phyloP scores from a whole-genome alignment of 2,797 vertebrate genomes.

The Acanthornis magna region DNA sequence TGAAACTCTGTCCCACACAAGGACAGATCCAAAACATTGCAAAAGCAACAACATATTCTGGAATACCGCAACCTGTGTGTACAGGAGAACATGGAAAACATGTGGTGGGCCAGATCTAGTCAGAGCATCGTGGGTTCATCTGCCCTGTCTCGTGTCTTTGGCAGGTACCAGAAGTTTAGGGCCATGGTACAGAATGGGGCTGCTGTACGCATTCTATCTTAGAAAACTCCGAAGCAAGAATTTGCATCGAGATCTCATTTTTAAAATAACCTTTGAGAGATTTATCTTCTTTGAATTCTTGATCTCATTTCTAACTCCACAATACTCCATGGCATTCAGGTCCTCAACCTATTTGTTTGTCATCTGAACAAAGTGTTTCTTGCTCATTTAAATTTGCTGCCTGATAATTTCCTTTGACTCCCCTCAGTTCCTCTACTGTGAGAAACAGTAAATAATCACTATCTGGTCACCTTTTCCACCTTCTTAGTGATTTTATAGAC shows the following conservation, averaged over 20 bases:
- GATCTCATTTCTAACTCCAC: background rate
- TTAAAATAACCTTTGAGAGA: background rate
- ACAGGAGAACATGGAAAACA: background rate
- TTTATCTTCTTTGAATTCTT: background rate
- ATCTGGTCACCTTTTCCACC: background rate
- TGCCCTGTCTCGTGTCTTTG: background rate
- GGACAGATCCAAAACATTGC: background rate
- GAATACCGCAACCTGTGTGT: background rate
- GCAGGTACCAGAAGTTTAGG: background rate
- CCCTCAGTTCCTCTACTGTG: background rate
- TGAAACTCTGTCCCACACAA: background rate
- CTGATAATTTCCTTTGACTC: background rate
- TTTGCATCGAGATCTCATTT: background rate
- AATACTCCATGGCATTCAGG: background rate
- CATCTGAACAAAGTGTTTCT: background rate
- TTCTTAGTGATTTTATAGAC: background rate
- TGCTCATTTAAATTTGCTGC: background rate
- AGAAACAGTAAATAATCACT: background rate
- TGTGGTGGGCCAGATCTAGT: rapidly evolving
- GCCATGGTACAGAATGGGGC: background rate
- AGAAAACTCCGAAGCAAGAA: background rate
- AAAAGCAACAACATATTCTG: background rate
- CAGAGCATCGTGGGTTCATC: background rate
- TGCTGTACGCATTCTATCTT: background rate
- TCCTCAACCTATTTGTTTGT: background rate